Conservation (phyloP, 1,140 invertebrate species). For the Pachypsylla venusta region DNA sequence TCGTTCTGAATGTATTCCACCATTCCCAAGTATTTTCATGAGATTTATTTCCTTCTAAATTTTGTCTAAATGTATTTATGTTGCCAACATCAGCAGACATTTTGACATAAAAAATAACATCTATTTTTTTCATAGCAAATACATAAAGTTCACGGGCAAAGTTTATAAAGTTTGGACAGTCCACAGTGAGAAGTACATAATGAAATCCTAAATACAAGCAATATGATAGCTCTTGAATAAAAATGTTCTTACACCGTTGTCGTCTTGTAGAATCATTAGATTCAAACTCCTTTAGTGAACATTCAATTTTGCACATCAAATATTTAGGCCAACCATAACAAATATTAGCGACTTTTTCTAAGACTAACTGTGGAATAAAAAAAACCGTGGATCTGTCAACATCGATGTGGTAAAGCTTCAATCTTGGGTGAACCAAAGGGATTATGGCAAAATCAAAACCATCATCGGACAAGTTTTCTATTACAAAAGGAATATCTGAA, state of each 20-base stretch:
- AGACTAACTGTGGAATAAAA: slow-evolving; percentile 5
- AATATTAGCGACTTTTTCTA: background rate
- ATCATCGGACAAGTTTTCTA: background rate
- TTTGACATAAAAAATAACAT: slow-evolving; percentile 22
- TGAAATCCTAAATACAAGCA: slow-evolving; percentile 63
- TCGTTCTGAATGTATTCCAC: slow-evolving; percentile 76
- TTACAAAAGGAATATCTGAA: background rate
- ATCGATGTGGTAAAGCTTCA: background rate
- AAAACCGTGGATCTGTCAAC: background rate
- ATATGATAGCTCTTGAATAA: slow-evolving; percentile 67
- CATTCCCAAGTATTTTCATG: slow-evolving; percentile 27
- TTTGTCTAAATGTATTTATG: background rate
- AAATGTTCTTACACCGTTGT: slow-evolving; percentile 51
- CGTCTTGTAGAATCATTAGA: slow-evolving; percentile 39
- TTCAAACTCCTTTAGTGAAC: slow-evolving; percentile 33
- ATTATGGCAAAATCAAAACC: background rate
- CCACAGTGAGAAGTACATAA: slow-evolving; percentile 55
- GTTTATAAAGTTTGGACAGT: slow-evolving; percentile 42
- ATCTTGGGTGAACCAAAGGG: background rate
- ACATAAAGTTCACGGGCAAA: slow-evolving; percentile 53
- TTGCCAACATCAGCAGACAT: background rate
- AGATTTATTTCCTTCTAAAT: background rate
- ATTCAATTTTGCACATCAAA: background rate
- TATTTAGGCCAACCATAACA: background rate
- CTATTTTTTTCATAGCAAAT: slow-evolving; percentile 28